Conservation (phyloP, 2,797 vertebrate genomes). For the Schizopygopsis malacanthus region DNA sequence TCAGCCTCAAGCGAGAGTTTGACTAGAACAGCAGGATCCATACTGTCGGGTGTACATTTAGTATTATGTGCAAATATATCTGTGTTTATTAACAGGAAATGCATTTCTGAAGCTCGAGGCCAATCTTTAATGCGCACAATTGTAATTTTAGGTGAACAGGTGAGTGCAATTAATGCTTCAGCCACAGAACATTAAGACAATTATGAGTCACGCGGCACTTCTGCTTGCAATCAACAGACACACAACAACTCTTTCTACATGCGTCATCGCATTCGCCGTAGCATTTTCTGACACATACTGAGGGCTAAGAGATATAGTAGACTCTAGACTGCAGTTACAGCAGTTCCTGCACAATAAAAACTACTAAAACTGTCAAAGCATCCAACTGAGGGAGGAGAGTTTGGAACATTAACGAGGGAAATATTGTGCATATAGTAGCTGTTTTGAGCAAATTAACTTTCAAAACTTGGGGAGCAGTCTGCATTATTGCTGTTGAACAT, state of each 20-base stretch:
- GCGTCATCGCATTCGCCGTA: constrained; percentile 2
- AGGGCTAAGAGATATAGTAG: constrained; percentile 54
- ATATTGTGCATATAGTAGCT: constrained; percentile 55
- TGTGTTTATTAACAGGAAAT: not conserved
- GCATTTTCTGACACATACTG: constrained; percentile 23
- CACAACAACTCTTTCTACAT: not conserved
- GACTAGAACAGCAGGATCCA: not conserved
- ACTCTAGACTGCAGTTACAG: constrained; percentile 64
- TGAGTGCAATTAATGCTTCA: constrained; percentile 12
- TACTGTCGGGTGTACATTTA: not conserved
- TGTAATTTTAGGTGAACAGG: constrained; percentile 4
- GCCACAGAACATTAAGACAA: not conserved
- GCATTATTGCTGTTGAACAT: constrained; percentile 17
- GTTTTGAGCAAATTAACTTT: constrained; percentile 61
- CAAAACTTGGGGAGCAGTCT: constrained; percentile 39
- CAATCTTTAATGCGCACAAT: not conserved
- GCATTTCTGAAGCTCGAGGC: not conserved
- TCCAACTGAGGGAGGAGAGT: constrained; percentile 53
- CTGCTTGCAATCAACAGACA: constrained; percentile 3
- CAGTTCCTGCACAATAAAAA: constrained; percentile 68
- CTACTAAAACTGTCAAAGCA: constrained; percentile 63
- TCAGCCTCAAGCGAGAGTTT: not conserved
- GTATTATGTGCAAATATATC: not conserved
- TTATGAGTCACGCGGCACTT: not conserved
- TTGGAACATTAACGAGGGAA: constrained; percentile 59